phyloP scores from a whole-genome alignment of 2,113 vertebrate species.

The Poecile atricapillus region DNA sequence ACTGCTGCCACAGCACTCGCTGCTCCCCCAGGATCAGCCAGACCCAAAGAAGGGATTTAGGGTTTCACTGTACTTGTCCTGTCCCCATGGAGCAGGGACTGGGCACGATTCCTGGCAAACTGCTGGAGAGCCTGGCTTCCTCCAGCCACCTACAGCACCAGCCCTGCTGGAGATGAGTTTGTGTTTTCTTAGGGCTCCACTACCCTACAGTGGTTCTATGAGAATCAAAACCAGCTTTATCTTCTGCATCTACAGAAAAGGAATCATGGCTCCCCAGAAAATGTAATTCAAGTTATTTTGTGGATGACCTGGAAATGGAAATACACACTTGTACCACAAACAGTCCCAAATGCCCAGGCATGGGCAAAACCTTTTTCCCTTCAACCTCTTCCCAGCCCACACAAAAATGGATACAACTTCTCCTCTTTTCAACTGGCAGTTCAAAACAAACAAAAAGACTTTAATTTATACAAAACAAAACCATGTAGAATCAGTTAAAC shows the following conservation, averaged over 20 bases:
- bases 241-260: background rate
- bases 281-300: rapidly evolving
- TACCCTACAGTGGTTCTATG: background rate
- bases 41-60: background rate
- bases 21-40: rapidly evolving
- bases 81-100: rapidly evolving
- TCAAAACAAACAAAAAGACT: constrained; percentile 24
- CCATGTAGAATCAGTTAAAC: constrained; percentile 47
- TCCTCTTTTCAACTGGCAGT: background rate
- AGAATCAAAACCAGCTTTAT: background rate
- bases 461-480: constrained; percentile 66
- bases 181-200: background rate
- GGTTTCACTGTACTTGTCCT: background rate
- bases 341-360: background rate
- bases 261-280: background rate
- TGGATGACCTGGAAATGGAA: background rate
- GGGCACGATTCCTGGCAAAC: background rate
- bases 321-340: no score
- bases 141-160: rapidly evolving
- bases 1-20: rapidly evolving
- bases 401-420: rapidly evolving
- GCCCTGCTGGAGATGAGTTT: rapidly evolving
- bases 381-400: background rate
- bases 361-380: background rate
- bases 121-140: background rate